Base-by-base conservation (phyloP, 2,113 vertebrate species). In the Sterna hirundo region DNA sequence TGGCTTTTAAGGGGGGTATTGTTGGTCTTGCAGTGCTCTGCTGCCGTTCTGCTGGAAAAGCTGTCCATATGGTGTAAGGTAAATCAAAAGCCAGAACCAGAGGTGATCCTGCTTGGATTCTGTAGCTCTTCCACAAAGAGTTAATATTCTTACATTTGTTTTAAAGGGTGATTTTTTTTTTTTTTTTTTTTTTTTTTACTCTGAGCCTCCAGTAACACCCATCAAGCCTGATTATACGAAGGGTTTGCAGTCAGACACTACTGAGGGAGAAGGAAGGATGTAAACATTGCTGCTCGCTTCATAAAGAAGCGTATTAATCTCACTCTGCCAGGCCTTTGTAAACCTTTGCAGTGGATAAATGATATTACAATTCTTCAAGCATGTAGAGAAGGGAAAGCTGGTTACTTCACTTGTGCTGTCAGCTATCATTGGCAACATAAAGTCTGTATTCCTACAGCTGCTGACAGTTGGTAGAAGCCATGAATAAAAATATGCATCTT, bases 301-400 rank as follows among this genome's bases (percentile, higher is more conserved):
- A 30, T 90, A 86, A 86, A 91, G 89, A 91, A 93, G 58, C 42
- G 9, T 83, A 76, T 93, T 95, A 95, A 97, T 97, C 95, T 95
- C 82, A 20, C 81, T 90, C 78, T 87, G 47, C 91, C 84, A 97
- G 86, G 81, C 58, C 66, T 91, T 95, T 95, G 89, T 90, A 94
- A 97, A 88, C 38, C 64, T 95, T 58, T 88, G 32, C 64, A 40
- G 81, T 62, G 60, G 75, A 77, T 95, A 96, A 93, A 97, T 90
- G 81, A 68, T 93, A 68, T 55, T 90, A 64, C 68, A 93, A 14
- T 93, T 96, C 86, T 83, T 95, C 38, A 77, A 52, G 55, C 84
- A 74, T 74, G 54, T 91, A 68, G 91, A 51, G 51, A 77, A 86
- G 61, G 65, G 54, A 83, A 94, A 91, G 87, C 78, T 85, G 60